Evolutionary conservation across 2,797 vertebrate species (phyloP), one percentile per base, ranked within the genome.

Genomic region (Cichlasoma orientale): DNA sequence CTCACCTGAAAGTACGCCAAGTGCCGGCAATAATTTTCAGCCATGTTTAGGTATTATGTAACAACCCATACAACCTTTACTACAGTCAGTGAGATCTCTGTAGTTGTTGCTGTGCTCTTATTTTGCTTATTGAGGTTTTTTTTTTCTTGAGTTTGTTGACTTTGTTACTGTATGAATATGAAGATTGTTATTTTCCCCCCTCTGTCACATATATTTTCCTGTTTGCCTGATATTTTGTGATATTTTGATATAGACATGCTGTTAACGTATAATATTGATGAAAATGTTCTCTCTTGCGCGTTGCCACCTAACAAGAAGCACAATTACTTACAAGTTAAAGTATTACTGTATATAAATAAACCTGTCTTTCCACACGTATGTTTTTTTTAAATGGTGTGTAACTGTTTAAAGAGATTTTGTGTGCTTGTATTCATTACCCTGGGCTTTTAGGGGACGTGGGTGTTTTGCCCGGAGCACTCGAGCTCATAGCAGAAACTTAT

Each of bases 131-230:
- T 61, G 53, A 75, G 71, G n/a, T n/a, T n/a, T n/a, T 57, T 56
- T n/a, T 47, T 75, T 74, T 75, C 36, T 69, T 36, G 4, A 25
- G 12, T 75, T 56, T 82, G 82, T 31, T 50, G n/a, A 75, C n/a
- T 63, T 25, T 74, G 21, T 88, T 87, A 82, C 66, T 80, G 23
- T 47, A 53, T 54, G 5, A 77, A 77, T 47, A 53, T 29, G 54
- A 66, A 63, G 36, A 41, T 72, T 11, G 59, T 44, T 78, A 29
- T 79, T 71, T 54, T 52, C 80, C 76, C 41, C 69, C 29, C 25
- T 23, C 54, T 74, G 3, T 73, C 41, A n/a, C 11, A 50, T 56
- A 55, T 74, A 14, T 85, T 74, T 82, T 75, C 36, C 21, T 38
- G 14, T 74, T 74, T 56, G 19, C 54, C 52, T 52, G 68, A 38